Base-by-base conservation (phyloP, 2,797 vertebrate genomes). In the Lepus townsendii region DNA sequence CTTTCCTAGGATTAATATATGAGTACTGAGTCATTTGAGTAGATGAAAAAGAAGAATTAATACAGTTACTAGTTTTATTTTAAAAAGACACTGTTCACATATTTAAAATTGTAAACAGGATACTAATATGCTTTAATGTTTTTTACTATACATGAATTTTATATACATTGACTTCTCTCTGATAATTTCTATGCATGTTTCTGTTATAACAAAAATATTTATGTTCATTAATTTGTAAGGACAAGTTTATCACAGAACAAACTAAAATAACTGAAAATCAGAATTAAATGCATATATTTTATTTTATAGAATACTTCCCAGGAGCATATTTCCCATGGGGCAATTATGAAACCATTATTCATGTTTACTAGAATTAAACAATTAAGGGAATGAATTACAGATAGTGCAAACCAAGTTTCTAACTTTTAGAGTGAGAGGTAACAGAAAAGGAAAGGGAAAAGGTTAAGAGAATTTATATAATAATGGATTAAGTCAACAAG, bases 221-320 rank as follows among this genome's bases (percentile, higher is more conserved):
- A 62, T 91, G 1, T 7, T 62, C 10, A 52, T 76, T 91, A 79
- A 63, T 83, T 80, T 76, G 75, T 76, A 71, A 76, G 5, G 9
- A 63, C 13, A 32, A 30, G 11, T 57, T 52, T 68, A 14, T 66
- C 17, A 76, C 7, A 71, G 12, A 65, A 50, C 14, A 52, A 88
- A 75, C 69, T 38, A n/a, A 35, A 72, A 77, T 30, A 91, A 80
- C 6, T 76, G 4, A 38, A 32, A 88, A 13, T 91, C 47, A 63
- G 77, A 94, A 62, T 95, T 65, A 94, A 91, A 80, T 87, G 16
- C 10, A 63, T 76, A 68, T 66, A 84, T 75, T 84, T 7, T 57
- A 47, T 76, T 93, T 72, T 20, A 20, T 84, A 71, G 63, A 86
- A 73, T 62, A 4, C 60, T 80, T 80, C 30, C 42, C 26, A 60